phyloP scores from a whole-genome alignment of 2,113 vertebrate species.

The Phalacrocorax pelagicus region DNA sequence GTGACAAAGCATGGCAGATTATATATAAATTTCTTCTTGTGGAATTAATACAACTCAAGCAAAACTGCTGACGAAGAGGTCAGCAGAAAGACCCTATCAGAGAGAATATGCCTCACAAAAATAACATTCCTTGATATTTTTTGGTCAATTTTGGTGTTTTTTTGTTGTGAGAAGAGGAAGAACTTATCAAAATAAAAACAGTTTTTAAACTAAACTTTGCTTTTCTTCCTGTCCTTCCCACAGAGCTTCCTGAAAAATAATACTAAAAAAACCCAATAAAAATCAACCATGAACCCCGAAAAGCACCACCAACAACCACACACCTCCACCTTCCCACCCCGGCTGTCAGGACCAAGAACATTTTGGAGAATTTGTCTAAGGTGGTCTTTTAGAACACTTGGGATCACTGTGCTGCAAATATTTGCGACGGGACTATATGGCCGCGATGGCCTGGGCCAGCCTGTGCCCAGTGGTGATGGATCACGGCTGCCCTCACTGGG shows the following conservation, averaged over 20 bases:
- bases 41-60: not conserved
- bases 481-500: not conserved
- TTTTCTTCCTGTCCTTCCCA: not conserved
- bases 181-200: not conserved
- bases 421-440: not conserved
- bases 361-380: not conserved
- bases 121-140: not conserved
- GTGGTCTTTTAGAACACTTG: not conserved
- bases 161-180: not conserved
- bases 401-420: not conserved
- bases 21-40: not conserved
- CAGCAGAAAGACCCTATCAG: not conserved
- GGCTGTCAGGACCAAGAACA: not conserved
- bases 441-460: not conserved
- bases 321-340: too few relatives aligned
- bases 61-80: not conserved
- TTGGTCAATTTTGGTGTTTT: rapidly evolving
- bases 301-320: not conserved
- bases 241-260: not conserved
- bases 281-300: not conserved
- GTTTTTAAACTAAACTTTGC: not conserved
- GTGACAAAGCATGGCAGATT: not conserved
- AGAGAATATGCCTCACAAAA: not conserved
- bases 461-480: not conserved
- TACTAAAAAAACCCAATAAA: not conserved